Conservation (phyloP, 2,797 vertebrate genomes). For the Halcyon smyrnensis region DNA sequence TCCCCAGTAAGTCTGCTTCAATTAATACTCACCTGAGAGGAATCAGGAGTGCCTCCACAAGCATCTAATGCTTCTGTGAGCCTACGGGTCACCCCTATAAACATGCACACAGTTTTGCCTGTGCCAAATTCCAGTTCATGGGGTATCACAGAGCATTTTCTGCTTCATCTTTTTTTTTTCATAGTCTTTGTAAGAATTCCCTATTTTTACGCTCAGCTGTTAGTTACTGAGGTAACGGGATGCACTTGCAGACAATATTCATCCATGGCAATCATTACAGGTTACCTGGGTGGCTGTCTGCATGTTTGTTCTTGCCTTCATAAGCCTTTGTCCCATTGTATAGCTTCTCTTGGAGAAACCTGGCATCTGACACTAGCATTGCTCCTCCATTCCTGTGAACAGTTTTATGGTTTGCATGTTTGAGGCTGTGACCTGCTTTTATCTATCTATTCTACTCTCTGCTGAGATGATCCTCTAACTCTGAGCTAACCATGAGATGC, state of each 20-base stretch:
- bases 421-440: neutral
- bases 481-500: neutral
- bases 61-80: neutral
- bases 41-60: neutral
- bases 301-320: neutral
- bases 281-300: neutral
- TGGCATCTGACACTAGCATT: neutral
- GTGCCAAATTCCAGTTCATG: neutral
- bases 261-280: neutral
- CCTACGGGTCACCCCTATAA: neutral
- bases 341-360: neutral
- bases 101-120: accelerated
- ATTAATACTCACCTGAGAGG: neutral
- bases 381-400: neutral
- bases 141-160: neutral
- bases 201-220: neutral
- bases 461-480: neutral
- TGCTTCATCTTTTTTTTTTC: neutral
- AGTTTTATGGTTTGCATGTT: neutral
- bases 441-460: neutral
- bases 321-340: neutral
- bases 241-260: neutral
- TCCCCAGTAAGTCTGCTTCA: neutral
- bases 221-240: neutral
- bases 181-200: neutral